Percentiles rank a stretch among this genome's conserved stretches.
Conservation (phyloP, 1,140 invertebrate genomes). For the Phymorhynchus buccinoides region DNA sequence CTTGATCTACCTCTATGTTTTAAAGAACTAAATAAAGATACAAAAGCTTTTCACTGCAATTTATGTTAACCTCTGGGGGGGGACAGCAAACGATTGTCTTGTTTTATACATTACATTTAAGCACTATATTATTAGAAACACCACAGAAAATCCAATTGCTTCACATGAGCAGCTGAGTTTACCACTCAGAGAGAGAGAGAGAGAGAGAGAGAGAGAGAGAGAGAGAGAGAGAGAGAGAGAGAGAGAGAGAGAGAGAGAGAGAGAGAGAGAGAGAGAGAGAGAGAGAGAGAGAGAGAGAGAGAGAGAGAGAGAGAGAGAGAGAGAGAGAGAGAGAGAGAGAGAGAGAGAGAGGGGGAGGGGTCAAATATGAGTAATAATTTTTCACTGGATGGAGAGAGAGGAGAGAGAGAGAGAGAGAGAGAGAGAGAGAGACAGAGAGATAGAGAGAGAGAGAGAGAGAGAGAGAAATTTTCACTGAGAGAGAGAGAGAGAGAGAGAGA, state of each 20-base stretch:
- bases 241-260: conserved; percentile 9
- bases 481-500: conserved; percentile 7
- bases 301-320: conserved; percentile 22
- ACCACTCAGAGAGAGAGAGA: conserved; percentile 3
- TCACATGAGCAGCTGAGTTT: no score
- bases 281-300: not conserved
- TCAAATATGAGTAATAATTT: not conserved
- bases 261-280: conserved; percentile 11
- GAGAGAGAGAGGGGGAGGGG: conserved; percentile 8
- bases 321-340: not conserved
- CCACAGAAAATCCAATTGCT: no score
- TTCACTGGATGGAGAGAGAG: no score
- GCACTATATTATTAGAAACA: no score
- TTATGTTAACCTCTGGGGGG: no score
- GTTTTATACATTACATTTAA: no score
- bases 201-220: conserved; percentile 30
- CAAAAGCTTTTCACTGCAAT: no score
- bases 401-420: not conserved
- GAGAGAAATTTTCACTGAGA: no score
- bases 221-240: conserved; percentile 4
- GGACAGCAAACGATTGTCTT: no score
- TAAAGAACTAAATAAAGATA: no score
- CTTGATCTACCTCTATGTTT: no score
- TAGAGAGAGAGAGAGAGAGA: no score
- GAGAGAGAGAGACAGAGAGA: not conserved